Base-by-base conservation (phyloP, 1,140 invertebrate species). In the Scaptomyza pallida region DNA sequence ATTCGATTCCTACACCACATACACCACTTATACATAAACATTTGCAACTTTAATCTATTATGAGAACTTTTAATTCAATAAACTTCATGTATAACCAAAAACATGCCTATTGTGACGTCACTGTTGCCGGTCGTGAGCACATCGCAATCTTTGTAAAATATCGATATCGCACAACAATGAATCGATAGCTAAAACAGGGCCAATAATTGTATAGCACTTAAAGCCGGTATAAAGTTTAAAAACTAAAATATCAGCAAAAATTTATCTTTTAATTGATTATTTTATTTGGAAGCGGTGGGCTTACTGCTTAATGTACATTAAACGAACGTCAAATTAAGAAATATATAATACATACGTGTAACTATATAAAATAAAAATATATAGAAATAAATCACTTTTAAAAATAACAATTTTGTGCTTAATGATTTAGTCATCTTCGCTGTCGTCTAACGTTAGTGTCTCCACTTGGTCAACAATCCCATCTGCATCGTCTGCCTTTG, bases 401-500 rank as follows among this genome's bases (percentile, higher is more conserved):
- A 16, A 35, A 33, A 2, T 21, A n/a, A 21, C 15, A 50, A 33
- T 16, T 8, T 23, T 19, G 44, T 23, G 23, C 16, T 13, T 40
- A 19, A 43, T 23, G 40, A 23, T 19, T 23, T 62, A 13, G 6
- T 33, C 30, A 26, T 21, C 8, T 9, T 40, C 12, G n/a, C 19
- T 15, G 16, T 62, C 59, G 9, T 64, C 43, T 23, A 83, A 13
- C 33, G 21, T 57, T n/a, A 83, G 54, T 0, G 30, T 64, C 15
- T 65, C 55, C 15, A 83, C 59, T 13, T 30, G 69, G 9, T 51
- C 37, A 30, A 30, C 60, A n/a, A 77, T 77, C 17, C 26, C 51
- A 10, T 17, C 59, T 2, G 17, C 43, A 17, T 21, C n/a, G 15
- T 59, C 35, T 4, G 3, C 8, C 26, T 44, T 44, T 13, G 45